Evolutionary conservation across 2,888 invertebrate species (phyloP).

Genomic region (Perithous albicinctus): DNA sequence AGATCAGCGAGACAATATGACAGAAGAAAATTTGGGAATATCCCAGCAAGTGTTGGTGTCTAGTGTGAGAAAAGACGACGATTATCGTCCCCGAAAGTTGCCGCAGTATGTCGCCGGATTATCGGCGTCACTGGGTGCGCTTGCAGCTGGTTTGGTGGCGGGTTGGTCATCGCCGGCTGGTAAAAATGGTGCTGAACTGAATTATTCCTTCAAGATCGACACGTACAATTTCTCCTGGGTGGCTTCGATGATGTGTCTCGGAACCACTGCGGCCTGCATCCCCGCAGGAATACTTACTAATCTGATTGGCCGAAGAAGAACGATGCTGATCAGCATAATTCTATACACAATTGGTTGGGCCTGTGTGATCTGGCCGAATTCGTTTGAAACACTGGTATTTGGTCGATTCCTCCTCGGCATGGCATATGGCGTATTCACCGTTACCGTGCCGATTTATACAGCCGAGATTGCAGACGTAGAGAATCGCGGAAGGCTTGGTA

Average conservation of each 20-base stretch:
- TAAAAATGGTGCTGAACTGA: slow-evolving; percentile 74
- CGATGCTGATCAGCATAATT: slow-evolving; percentile 88
- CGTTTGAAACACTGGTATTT: slow-evolving; percentile 87
- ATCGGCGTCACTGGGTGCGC: slow-evolving; percentile 91
- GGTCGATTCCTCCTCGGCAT: slow-evolving; percentile 91
- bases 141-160: slow-evolving; percentile 90
- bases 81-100: slow-evolving; percentile 82
- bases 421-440: slow-evolving; percentile 92
- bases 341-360: slow-evolving; percentile 89
- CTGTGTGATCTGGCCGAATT: slow-evolving; percentile 85
- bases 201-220: slow-evolving; percentile 80
- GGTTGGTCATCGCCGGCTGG: slow-evolving; percentile 92
- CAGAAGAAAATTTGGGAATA: background rate
- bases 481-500: slow-evolving; percentile 93
- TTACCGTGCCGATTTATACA: slow-evolving; percentile 89
- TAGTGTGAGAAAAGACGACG: background rate
- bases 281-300: slow-evolving; percentile 90
- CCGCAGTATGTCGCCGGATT: slow-evolving; percentile 89
- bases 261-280: slow-evolving; percentile 90
- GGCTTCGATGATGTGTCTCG: slow-evolving; percentile 89
- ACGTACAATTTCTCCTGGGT: slow-evolving; percentile 89
- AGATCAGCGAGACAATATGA: no score
- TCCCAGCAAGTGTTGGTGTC: background rate
- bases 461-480: slow-evolving; percentile 88
- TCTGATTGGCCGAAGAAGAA: slow-evolving; percentile 89